A percentile compares a stretch with the other conserved stretches of the same genome.
Conservation (phyloP, 2,113 vertebrate genomes). For the Callospermophilus lateralis region DNA sequence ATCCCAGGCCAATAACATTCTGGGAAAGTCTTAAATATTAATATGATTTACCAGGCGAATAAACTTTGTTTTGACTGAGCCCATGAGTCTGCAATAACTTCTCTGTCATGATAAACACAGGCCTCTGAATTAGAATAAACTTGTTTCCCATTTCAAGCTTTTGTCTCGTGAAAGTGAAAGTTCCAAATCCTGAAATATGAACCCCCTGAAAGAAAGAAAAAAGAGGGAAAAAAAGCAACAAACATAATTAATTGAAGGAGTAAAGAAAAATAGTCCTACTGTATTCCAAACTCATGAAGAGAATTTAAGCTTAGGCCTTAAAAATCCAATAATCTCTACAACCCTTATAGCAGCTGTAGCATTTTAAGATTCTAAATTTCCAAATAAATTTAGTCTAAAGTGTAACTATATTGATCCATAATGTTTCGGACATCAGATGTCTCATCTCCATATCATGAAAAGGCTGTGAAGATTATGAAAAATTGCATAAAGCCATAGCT, state of each 20-base stretch:
- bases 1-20: neutral
- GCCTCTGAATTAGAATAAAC: constrained; percentile 85
- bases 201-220: constrained; percentile 87
- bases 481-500: neutral
- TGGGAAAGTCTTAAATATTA: neutral
- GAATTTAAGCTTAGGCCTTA: constrained; percentile 10
- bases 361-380: constrained; percentile 24
- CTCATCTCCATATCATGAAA: neutral
- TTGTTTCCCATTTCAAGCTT: constrained; percentile 86
- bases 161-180: constrained; percentile 90
- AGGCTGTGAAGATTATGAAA: constrained; percentile 17
- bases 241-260: neutral
- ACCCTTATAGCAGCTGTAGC: neutral
- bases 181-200: constrained; percentile 89
- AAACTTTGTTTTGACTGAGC: constrained; percentile 86
- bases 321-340: constrained; percentile 13
- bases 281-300: neutral
- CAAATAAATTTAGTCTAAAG: neutral
- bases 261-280: constrained; percentile 2
- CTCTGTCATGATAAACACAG: constrained; percentile 88
- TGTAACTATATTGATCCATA: neutral
- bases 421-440: neutral
- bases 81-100: constrained; percentile 87
- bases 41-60: constrained; percentile 87
- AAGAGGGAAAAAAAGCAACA: neutral